phyloP scores from a whole-genome alignment of 2,113 vertebrate genomes.

The Nymphicus hollandicus region DNA sequence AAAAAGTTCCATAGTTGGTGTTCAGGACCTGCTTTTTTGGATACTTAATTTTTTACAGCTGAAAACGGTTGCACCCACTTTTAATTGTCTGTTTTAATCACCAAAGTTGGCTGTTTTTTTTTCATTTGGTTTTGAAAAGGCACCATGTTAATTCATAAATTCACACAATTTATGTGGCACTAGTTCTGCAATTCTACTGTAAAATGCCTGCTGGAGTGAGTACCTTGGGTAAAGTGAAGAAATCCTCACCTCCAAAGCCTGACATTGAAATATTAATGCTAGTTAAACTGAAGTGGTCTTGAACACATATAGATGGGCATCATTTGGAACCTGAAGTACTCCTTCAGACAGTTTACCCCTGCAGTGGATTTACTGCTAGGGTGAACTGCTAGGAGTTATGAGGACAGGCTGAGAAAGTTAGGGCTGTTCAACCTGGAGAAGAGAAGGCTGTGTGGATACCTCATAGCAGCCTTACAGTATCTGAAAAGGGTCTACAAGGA shows the following conservation, averaged over 20 bases:
- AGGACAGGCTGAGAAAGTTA: neutral
- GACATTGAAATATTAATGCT: neutral
- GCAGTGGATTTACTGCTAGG: neutral
- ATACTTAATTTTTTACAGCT: neutral
- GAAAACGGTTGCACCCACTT: neutral
- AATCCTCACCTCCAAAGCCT: neutral
- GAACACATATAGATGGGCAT: neutral
- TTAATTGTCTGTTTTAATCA: neutral
- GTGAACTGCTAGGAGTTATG: neutral
- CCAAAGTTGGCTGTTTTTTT: neutral
- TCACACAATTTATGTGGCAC: neutral
- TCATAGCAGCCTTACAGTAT: neutral
- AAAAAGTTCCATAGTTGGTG: neutral
- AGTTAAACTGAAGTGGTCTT: neutral
- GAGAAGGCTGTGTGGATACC: neutral
- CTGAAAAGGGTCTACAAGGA: neutral
- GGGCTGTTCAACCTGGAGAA: neutral
- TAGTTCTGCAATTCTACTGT: neutral
- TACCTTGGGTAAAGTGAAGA: neutral
- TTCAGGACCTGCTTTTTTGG: neutral
- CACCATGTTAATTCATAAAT: neutral
- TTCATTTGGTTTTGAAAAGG: neutral
- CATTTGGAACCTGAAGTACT: neutral
- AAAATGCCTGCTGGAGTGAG: neutral
- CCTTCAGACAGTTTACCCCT: neutral